Conservation (phyloP, 2,113 vertebrate species). For the Coptodon bakossiorum region DNA sequence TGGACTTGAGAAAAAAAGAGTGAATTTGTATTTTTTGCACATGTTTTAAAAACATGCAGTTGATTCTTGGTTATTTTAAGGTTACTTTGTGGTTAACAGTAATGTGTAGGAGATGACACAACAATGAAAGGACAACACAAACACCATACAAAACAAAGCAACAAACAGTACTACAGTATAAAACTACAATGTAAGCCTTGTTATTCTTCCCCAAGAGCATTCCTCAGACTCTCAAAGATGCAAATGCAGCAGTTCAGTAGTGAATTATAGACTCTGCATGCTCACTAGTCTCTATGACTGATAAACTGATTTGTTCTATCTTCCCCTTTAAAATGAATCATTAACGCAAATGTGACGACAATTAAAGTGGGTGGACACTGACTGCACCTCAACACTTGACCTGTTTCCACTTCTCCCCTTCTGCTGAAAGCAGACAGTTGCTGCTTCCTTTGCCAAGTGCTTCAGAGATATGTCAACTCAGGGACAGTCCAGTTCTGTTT, state of each 20-base stretch:
- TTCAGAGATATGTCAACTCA: background rate
- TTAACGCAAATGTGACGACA: background rate
- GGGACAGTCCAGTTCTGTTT: background rate
- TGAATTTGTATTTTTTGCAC: background rate
- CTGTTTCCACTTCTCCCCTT: background rate
- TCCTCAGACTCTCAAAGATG: background rate
- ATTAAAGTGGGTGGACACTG: background rate
- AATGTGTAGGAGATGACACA: background rate
- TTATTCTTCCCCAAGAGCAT: background rate
- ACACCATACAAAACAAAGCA: background rate
- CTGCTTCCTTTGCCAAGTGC: background rate
- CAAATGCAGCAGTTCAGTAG: background rate
- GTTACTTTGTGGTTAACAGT: background rate
- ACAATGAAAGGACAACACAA: background rate
- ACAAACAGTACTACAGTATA: background rate
- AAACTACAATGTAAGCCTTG: background rate
- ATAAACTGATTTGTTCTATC: background rate
- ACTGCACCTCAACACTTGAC: background rate
- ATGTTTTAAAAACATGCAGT: background rate
- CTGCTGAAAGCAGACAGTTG: background rate
- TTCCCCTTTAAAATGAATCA: background rate
- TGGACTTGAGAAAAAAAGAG: background rate
- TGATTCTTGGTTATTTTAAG: background rate
- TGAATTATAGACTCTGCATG: background rate
- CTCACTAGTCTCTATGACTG: rapidly evolving